A percentile compares a stretch with the other conserved stretches of the same genome.
Conservation (phyloP, 2,888 invertebrate species). For the Drosophila borborema region DNA sequence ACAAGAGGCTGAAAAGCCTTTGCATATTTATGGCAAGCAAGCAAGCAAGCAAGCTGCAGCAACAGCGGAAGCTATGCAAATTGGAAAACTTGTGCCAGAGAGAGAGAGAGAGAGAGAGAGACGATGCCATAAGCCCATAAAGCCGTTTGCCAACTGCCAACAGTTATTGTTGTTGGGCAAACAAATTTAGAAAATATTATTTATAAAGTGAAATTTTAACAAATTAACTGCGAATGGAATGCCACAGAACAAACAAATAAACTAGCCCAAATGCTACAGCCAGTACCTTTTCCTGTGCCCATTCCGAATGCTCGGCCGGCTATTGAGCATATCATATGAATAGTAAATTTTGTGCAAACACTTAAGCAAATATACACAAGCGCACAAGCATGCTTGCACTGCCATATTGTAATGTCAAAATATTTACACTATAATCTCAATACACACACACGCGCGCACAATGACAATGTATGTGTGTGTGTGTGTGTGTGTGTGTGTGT, state of each 20-base stretch:
- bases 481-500: conserved; percentile 20
- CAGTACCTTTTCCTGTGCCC: conserved; percentile 5
- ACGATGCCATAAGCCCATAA: conserved; percentile 18
- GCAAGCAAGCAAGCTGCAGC: conserved; percentile 41
- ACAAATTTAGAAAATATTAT: conserved; percentile 60
- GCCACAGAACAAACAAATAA: conserved; percentile 56
- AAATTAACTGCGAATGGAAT: conserved; percentile 72
- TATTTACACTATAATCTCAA: conserved; percentile 64
- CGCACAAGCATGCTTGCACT: conserved; percentile 36
- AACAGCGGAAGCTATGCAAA: conserved; percentile 72
- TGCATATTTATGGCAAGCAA: conserved; percentile 64
- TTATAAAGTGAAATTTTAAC: conserved; percentile 74
- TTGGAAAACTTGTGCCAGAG: conserved; percentile 67
- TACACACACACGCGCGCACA: conserved; percentile 17
- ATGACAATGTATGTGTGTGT: conserved; percentile 20
- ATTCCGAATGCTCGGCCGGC: conserved; percentile 1
- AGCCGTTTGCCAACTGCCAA: conserved; percentile 28
- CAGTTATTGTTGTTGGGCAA: conserved; percentile 33
- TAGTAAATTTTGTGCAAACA: conserved; percentile 53
- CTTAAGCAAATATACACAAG: conserved; percentile 30
- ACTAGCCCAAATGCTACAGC: conserved; percentile 20
- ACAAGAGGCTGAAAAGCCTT: conserved; percentile 36
- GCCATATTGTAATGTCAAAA: conserved; percentile 72
- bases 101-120: conserved; percentile 2
- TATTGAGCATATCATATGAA: conserved; percentile 50